Evolutionary conservation across 2,888 invertebrate species (phyloP).

Genomic region (Augiades crinisus): DNA sequence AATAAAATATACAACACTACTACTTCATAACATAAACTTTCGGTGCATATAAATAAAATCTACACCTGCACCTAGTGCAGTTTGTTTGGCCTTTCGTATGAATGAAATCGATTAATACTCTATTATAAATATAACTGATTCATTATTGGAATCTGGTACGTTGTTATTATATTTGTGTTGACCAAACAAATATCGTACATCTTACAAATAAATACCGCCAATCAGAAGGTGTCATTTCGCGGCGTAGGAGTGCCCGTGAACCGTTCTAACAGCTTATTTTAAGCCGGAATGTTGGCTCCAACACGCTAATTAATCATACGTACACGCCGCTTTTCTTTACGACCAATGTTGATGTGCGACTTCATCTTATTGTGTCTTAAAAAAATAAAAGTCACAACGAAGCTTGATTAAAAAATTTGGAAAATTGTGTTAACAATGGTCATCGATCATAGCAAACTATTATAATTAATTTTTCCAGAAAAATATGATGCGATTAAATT

Average conservation of each 20-base stretch:
- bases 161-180: not conserved
- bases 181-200: constrained; percentile 12
- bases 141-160: not conserved
- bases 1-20: too few species aligned
- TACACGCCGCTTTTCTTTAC: constrained; percentile 39
- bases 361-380: not conserved
- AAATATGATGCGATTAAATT: too few species aligned
- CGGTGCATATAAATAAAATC: too few species aligned
- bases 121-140: not conserved
- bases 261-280: constrained; percentile 59
- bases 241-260: constrained; percentile 61
- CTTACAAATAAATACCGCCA: constrained; percentile 29
- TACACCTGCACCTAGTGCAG: too few species aligned
- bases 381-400: too few species aligned
- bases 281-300: constrained; percentile 65
- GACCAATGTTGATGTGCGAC: not conserved
- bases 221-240: constrained; percentile 36
- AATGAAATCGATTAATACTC: not conserved
- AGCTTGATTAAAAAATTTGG: too few species aligned
- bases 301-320: constrained; percentile 60
- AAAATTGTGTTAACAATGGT: too few species aligned
- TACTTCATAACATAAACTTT: too few species aligned
- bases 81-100: not conserved
- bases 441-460: too few species aligned
- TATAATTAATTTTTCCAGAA: too few species aligned